Base-by-base conservation (phyloP, 2,888 invertebrate genomes). In the Cabera pusaria region DNA sequence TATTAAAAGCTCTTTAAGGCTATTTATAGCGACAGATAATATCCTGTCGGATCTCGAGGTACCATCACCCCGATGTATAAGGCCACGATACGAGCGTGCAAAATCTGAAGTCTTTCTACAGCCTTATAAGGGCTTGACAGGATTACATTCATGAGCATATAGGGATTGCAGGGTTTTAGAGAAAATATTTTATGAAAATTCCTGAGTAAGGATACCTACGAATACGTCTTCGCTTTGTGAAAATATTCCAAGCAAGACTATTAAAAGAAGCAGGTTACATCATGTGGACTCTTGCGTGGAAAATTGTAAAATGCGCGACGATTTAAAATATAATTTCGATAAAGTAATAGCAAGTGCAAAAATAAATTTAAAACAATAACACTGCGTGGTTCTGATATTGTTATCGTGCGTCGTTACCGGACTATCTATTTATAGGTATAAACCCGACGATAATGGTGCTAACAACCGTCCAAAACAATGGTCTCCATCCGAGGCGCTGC, bases 91-190 rank as follows among this genome's bases (percentile, higher is more conserved):
- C 37, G 37, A 45, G 50, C 67, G 62, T 66, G 64, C 66, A 52
- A 68, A 61, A 69, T 64, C 66, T 55, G 45, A 49, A 49, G 49
- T 49, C 50, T 64, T 55, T 64, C 59, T 60, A 37, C 42, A 25
- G 31, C 64, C 69, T 31, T 63, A 60, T 59, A 66, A 26, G 57
- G 56, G 19, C 35, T 27, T 44, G 45, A 44, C 51, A 35, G 44
- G 31, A 21, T 34, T 40, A 21, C 31, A 31, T 27, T 28, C 32
- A 33, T 22, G 32, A 14, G 27, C 31, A 32, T 26, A 21, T 8
- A 14, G 24, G 27, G n/a, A 11, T 22, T 11, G 6, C 10, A 14
- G 10, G 2, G 21, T 38, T 14, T 32, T 26, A 17, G 20, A 11
- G 31, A 21, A 8, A 9, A 17, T 22, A 9, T 28, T 28, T 25